phyloP scores from a whole-genome alignment of 2,113 vertebrate species.

The Coregonus clupeaformis region DNA sequence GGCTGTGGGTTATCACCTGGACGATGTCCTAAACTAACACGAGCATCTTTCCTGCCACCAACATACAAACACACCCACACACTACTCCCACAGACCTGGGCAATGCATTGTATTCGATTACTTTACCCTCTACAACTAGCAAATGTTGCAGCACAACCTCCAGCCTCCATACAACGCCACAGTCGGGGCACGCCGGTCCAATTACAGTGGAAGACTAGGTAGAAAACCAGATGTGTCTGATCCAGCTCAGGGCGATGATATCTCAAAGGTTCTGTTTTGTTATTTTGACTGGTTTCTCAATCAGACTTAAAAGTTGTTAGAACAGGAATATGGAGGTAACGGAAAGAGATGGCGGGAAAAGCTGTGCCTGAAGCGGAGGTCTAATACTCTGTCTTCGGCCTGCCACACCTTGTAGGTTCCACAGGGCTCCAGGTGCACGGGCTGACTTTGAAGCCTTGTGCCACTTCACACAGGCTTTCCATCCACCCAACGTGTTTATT shows the following conservation, averaged over 20 bases:
- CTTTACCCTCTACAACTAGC: no score
- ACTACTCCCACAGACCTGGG: no score
- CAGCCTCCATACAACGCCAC: no score
- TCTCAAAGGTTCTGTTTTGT: constrained; percentile 30
- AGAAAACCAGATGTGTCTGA: constrained; percentile 62
- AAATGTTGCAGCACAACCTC: no score
- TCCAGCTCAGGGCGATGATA: constrained; percentile 39
- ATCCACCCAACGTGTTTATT: constrained; percentile 44
- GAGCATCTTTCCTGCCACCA: no score
- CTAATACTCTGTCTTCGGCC: background rate
- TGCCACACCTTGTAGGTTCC: background rate
- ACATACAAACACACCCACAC: no score
- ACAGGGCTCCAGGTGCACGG: background rate
- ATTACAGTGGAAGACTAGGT: background rate
- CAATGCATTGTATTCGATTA: no score
- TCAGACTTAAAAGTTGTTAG: constrained; percentile 28
- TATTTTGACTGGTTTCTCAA: constrained; percentile 55
- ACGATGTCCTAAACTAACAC: no score
- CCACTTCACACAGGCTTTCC: constrained; percentile 32
- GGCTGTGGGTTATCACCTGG: no score
- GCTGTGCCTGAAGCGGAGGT: background rate
- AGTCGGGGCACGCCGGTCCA: no score
- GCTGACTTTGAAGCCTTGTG: background rate
- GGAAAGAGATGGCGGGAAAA: background rate
- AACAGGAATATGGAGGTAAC: constrained; percentile 23